phyloP scores from a whole-genome alignment of 2,888 invertebrate species.

The Schrankia costaestrigalis region DNA sequence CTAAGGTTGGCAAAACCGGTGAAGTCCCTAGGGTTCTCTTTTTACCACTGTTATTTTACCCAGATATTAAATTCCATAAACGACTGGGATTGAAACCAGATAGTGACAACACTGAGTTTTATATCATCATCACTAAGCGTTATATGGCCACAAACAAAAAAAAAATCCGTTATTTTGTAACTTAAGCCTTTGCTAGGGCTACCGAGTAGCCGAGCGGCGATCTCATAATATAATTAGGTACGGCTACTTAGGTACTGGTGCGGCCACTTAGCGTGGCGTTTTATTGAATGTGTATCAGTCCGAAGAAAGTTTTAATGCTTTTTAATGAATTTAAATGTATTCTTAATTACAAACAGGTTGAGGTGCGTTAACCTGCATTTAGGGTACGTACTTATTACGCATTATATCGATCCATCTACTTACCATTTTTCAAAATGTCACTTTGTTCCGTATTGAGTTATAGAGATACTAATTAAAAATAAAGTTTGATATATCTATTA shows the following conservation, averaged over 20 bases:
- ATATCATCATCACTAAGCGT: too few species aligned
- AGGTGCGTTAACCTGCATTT: conserved; percentile 65
- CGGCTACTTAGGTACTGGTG: conserved; percentile 45
- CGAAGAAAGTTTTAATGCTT: conserved; percentile 68
- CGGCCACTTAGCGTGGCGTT: conserved; percentile 47
- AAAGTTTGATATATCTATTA: too few species aligned
- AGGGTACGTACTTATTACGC: conserved; percentile 32
- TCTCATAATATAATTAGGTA: conserved; percentile 30
- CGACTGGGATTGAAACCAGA: too few species aligned
- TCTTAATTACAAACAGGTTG: conserved; percentile 77
- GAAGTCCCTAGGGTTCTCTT: too few species aligned
- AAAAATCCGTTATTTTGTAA: not conserved
- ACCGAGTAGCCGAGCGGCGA: conserved; percentile 2
- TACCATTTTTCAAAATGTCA: conserved; percentile 20
- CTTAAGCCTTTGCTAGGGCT: conserved; percentile 1
- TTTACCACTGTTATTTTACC: too few species aligned
- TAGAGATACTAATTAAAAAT: not conserved
- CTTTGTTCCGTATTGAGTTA: conserved; percentile 4
- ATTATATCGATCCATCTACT: conserved; percentile 24
- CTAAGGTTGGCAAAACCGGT: too few species aligned
- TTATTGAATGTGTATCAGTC: conserved; percentile 53
- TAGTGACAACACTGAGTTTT: too few species aligned
- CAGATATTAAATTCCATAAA: too few species aligned
- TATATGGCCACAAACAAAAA: not conserved
- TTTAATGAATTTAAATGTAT: conserved; percentile 77